Evolutionary conservation across 2,113 vertebrate genomes (phyloP).

Genomic region (human (Homo sapiens)): DNA sequence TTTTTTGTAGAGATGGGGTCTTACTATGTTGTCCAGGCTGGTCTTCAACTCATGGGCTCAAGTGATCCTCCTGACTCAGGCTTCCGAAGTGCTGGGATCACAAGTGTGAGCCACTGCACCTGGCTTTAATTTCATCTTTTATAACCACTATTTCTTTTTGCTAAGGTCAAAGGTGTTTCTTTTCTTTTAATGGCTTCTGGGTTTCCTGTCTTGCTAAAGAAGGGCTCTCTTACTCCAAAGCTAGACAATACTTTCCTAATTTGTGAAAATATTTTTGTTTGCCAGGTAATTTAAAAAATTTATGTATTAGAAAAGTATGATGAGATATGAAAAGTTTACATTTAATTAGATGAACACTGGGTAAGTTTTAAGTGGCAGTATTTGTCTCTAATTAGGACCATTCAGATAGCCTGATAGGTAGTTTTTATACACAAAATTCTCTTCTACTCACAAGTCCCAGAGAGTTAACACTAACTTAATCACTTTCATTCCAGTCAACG

Average conservation of each 20-base stretch:
- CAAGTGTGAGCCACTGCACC: too few relatives aligned
- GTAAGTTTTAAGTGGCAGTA: not conserved
- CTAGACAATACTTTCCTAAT: not conserved
- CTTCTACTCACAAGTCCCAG: not conserved
- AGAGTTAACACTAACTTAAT: not conserved
- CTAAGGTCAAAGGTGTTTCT: not conserved
- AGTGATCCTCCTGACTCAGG: too few relatives aligned
- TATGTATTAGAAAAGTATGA: not conserved
- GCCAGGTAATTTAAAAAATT: not conserved
- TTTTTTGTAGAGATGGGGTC: too few relatives aligned
- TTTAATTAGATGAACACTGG: not conserved
- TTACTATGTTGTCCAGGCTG: too few relatives aligned
- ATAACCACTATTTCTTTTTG: not conserved
- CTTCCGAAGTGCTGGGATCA: too few relatives aligned
- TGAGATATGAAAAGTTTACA: not conserved
- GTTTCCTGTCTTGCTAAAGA: not conserved
- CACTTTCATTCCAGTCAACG: not conserved
- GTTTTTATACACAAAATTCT: slow-evolving; percentile 18
- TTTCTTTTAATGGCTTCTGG: not conserved
- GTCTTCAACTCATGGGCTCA: too few relatives aligned
- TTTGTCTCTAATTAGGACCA: not conserved
- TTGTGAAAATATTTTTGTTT: slow-evolving; percentile 39
- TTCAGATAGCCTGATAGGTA: not conserved
- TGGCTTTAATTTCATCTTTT: not conserved
- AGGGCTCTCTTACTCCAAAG: not conserved